Evolutionary conservation across 2,797 vertebrate species (phyloP), one percentile per base, ranked within the genome.

Genomic region (Netta rufina): DNA sequence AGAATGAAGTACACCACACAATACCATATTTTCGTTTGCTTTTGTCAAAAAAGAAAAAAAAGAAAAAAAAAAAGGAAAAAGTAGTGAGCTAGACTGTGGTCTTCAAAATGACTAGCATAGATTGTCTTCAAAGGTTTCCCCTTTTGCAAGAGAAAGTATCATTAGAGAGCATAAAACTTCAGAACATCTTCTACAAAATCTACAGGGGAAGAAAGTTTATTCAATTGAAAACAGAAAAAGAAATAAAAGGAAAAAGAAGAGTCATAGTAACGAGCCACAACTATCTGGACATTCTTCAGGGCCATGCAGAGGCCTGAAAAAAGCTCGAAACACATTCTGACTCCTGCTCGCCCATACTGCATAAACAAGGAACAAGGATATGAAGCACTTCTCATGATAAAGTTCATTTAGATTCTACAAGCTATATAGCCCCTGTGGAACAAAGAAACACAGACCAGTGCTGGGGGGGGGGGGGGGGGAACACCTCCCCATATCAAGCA

Each of bases 21-120:
- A 24, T n/a, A 13, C 3, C 1, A 0, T 8, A 8, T 12, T 11
- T 81, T 70, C 10, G 13, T 45, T 0, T 13, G 20, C 41, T 0
- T 51, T 51, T 51, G 24, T 51, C 49, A 13, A 25, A 60, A 17
- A 49, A 38, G 11, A 49, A 76, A 21, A 21, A 47, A 22, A 47
- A 47, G 12, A 12, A 30, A 76, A 20, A 19, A 20, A 45, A 43
- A 19, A 47, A 3, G 30, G 30, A 38, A 47, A 78, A 22, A 4
- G 9, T 2, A n/a, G 6, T 12, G 39, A 89, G n/a, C n/a, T 77
- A 60, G 21, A 14, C 39, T 41, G 8, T 5, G 6, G 18, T 36
- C 41, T 76, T 16, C 18, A 8, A 39, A 25, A 20, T 0, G 0
- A 15, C 9, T 10, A 61, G 56, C 81, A 73, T 8, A 51, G 41